These are phyloP conservation scores for Trichoplusia ni DNA, from an alignment of 1,140 invertebrate genomes.

Conservation along the genomic window DNA sequence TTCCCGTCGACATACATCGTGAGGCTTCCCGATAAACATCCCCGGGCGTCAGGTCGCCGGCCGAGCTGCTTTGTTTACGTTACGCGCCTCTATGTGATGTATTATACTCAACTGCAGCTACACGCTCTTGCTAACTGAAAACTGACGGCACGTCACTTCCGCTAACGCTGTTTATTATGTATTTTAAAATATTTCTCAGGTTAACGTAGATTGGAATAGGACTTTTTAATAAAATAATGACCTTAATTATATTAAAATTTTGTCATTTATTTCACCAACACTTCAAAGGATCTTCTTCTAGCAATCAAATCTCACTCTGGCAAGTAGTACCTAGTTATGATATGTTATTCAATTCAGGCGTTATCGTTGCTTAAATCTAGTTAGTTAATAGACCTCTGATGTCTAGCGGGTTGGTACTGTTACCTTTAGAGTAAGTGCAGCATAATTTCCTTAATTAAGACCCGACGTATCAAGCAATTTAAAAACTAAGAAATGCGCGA, in stretches of 20 bases:
- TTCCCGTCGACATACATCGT: conserved; percentile 51
- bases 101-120: conserved; percentile 32
- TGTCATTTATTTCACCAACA: too few relatives aligned
- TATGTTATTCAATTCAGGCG: too few relatives aligned
- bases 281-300: too few relatives aligned
- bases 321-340: too few relatives aligned
- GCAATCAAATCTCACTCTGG: too few relatives aligned
- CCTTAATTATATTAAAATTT: too few relatives aligned
- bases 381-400: too few relatives aligned
- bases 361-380: too few relatives aligned
- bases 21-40: conserved; percentile 60
- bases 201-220: too few relatives aligned
- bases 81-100: conserved; percentile 42
- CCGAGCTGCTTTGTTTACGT: conserved; percentile 50
- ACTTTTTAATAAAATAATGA: too few relatives aligned
- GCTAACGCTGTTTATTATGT: neutral
- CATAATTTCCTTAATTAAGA: conserved; percentile 44
- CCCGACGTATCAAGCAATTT: conserved; percentile 49
- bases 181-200: too few relatives aligned
- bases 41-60: conserved; percentile 48
- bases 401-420: neutral
- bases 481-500: conserved; percentile 52
- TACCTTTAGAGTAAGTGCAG: conserved; percentile 9
- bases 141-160: conserved; percentile 6
- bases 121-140: conserved; percentile 23